Percentiles rank a stretch among this genome's conserved stretches.
Evolutionary conservation across 2,113 vertebrate species (phyloP).

Genomic region (Ophiodon elongatus): DNA sequence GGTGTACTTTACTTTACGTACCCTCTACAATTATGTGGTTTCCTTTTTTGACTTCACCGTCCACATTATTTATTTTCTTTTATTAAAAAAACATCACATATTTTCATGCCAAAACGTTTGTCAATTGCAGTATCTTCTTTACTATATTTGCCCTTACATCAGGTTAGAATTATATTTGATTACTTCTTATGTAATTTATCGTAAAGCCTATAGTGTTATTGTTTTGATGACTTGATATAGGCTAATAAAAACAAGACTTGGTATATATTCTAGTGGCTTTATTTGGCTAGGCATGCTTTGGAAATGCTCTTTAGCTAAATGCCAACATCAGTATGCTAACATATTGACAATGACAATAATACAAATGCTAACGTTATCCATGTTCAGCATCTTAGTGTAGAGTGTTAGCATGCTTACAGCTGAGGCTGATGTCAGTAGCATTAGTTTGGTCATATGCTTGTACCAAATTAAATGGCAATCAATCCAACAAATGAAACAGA

Average conservation of each 20-base stretch:
- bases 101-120: background rate
- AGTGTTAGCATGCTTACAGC: background rate
- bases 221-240: background rate
- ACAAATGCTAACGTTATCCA: background rate
- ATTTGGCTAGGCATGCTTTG: background rate
- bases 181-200: background rate
- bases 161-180: background rate
- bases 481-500: background rate
- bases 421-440: background rate
- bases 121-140: background rate
- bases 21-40: background rate
- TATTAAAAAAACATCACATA: background rate
- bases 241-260: background rate
- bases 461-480: background rate
- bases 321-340: no score
- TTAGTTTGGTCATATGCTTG: background rate
- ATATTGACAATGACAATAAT: background rate
- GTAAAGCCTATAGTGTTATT: background rate
- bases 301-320: background rate
- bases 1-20: background rate
- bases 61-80: background rate
- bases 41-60: background rate
- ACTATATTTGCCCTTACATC: background rate
- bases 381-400: background rate
- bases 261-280: background rate